Conservation (phyloP, 2,888 invertebrate species). For the Synergus japonicus region DNA sequence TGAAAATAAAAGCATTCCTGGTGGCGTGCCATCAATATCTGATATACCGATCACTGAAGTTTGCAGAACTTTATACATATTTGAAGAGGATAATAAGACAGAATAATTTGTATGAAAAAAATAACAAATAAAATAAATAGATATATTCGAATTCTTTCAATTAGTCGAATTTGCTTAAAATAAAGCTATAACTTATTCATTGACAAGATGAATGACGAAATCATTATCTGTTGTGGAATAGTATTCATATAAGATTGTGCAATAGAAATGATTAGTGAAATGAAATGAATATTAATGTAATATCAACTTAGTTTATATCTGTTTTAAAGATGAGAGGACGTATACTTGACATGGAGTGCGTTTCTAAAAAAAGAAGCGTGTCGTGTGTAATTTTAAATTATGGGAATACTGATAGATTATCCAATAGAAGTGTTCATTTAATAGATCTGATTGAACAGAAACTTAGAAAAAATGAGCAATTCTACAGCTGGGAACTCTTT, state of each 20-base stretch:
- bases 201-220: background rate
- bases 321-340: background rate
- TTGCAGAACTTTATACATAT: constrained; percentile 80
- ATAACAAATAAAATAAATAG: background rate
- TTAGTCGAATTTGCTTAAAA: too few species aligned
- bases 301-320: background rate
- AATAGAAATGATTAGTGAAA: background rate
- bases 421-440: constrained; percentile 56
- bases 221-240: background rate
- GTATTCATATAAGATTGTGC: background rate
- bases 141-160: background rate
- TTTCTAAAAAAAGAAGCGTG: background rate
- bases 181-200: background rate
- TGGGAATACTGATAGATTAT: constrained; percentile 60
- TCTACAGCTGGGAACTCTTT: constrained; percentile 67
- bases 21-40: constrained; percentile 81
- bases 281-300: background rate
- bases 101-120: background rate
- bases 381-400: background rate
- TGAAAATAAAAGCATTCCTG: constrained; percentile 66
- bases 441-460: constrained; percentile 55
- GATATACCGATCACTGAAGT: constrained; percentile 86
- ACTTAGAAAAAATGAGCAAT: constrained; percentile 57
- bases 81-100: constrained; percentile 55
- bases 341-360: background rate